Evolutionary conservation across 2,797 vertebrate species (phyloP).

Genomic region (Ibycter americanus): DNA sequence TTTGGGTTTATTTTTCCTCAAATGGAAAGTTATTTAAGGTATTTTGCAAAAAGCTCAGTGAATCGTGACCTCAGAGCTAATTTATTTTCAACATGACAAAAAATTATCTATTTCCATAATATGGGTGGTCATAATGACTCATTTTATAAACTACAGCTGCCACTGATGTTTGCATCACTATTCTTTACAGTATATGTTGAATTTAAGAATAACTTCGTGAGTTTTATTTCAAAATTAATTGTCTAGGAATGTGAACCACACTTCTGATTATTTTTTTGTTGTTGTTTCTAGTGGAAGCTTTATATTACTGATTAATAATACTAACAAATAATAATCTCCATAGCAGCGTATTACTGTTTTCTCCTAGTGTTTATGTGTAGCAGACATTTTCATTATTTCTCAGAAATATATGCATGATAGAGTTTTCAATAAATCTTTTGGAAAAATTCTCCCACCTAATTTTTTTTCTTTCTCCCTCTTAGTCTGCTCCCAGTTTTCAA

Average conservation of each 20-base stretch:
- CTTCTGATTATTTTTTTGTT: background rate
- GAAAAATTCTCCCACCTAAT: background rate
- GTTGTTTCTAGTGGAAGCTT: background rate
- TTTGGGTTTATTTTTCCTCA: background rate
- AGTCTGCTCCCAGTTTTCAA: slow-evolving; percentile 99
- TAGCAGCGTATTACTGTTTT: background rate
- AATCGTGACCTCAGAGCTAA: background rate
- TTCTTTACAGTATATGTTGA: background rate
- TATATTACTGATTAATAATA: background rate
- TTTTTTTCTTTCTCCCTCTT: slow-evolving; percentile 36
- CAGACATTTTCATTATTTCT: background rate
- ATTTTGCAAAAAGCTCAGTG: background rate
- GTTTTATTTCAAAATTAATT: background rate
- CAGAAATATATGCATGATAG: background rate
- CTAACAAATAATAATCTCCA: background rate
- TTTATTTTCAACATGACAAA: background rate
- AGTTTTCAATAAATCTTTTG: background rate
- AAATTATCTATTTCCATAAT: background rate
- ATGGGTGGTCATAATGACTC: background rate
- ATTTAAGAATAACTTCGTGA: background rate
- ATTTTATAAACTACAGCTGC: background rate
- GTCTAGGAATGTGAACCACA: background rate
- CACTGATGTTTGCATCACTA: background rate
- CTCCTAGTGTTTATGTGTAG: background rate
- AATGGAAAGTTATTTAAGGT: background rate